These are phyloP conservation scores for Aphelinus certus DNA, from an alignment of 1,140 invertebrate species.

Conservation along the genomic window DNA sequence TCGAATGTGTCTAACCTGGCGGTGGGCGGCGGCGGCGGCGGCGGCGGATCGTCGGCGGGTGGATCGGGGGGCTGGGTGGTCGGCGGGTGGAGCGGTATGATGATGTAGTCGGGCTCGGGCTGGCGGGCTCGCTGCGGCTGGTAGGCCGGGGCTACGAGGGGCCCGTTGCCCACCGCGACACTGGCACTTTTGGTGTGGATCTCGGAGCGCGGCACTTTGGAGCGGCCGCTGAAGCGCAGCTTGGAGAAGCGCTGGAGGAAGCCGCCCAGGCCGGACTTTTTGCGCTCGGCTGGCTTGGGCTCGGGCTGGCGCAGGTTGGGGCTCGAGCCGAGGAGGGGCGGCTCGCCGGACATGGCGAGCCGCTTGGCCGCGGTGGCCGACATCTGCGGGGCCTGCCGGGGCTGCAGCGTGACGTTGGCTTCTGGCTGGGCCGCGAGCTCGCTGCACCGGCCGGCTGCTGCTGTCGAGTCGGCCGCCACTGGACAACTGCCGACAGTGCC, in stretches of 20 bases:
- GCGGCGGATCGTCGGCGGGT: no score
- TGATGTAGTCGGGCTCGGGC: constrained; percentile 62
- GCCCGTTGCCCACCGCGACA: background rate
- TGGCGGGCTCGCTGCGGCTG: constrained; percentile 44
- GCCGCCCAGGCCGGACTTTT: constrained; percentile 63
- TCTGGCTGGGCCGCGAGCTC: constrained; percentile 33
- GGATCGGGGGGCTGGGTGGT: no score
- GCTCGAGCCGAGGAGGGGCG: constrained; percentile 36
- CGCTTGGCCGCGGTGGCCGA: constrained; percentile 60
- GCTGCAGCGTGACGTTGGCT: constrained; percentile 38
- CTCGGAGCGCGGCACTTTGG: constrained; percentile 61
- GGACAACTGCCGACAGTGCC: constrained; percentile 59
- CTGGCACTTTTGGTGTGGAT: constrained; percentile 47
- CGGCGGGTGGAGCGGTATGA: constrained; percentile 64
- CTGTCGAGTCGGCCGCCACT: constrained; percentile 46
- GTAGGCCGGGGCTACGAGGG: constrained; percentile 22
- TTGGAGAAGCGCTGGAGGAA: constrained; percentile 68
- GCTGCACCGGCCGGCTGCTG: constrained; percentile 37
- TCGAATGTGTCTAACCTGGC: background rate
- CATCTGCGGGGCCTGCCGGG: constrained; percentile 48
- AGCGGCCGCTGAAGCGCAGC: constrained; percentile 63
- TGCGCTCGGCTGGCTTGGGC: constrained; percentile 33
- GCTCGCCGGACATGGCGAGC: constrained; percentile 55
- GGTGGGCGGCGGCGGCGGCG: constrained; percentile 1
- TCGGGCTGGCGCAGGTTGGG: background rate